Evolutionary conservation across 2,113 vertebrate species (phyloP).

Genomic region (Nicator chloris): DNA sequence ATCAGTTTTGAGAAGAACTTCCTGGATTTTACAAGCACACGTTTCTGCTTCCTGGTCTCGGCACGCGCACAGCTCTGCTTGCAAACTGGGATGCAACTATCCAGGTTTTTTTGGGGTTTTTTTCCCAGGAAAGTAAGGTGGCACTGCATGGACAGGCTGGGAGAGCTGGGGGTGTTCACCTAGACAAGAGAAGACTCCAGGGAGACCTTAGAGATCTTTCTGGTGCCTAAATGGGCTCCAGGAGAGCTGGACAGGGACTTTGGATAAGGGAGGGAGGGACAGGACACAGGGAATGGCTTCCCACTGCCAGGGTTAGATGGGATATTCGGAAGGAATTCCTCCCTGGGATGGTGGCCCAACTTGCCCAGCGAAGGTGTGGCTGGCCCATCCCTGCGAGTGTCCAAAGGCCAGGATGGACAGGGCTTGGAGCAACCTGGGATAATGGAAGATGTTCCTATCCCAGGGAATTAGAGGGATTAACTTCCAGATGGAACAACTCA

Average conservation of each 20-base stretch:
- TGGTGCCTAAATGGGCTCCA: neutral
- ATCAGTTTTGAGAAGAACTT: neutral
- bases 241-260: neutral
- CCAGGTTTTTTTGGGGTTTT: neutral
- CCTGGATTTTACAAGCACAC: neutral
- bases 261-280: neutral
- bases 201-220: neutral
- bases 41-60: neutral
- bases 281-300: neutral
- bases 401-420: neutral
- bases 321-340: too few relatives aligned
- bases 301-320: neutral
- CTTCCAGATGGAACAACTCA: neutral
- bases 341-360: too few relatives aligned
- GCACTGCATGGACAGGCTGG: neutral
- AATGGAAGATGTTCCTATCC: neutral
- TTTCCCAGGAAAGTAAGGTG: neutral
- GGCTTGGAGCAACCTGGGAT: neutral
- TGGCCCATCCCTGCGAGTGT: neutral
- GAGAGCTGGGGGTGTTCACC: neutral
- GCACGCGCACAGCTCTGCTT: accelerated
- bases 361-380: neutral
- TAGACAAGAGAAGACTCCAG: neutral
- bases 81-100: neutral
- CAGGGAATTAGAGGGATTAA: neutral